Base-by-base conservation (phyloP, 2,888 invertebrate genomes). In the Gortyna flavago region DNA sequence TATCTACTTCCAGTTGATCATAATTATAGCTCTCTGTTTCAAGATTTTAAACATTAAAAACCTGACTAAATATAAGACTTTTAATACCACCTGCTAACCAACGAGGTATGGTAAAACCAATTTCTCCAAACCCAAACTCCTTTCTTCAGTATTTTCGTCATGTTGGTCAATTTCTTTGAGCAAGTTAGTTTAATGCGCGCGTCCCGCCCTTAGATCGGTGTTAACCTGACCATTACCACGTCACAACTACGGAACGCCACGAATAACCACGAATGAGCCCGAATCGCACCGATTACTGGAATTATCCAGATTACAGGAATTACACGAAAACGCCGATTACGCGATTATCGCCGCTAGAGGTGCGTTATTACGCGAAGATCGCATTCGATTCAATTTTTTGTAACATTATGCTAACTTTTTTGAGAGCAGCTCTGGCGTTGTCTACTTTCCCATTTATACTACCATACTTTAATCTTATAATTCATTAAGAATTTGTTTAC, bases 251-350 rank as follows among this genome's bases (percentile, higher is more conserved):
- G 84, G 85, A 86, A 85, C 88, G 84, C 85, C 84, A 75, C 79
- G 83, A 85, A 86, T 84, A 82, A 84, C 72, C 79, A 80, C 77
- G 77, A 80, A 35, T 44, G 44, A 41, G 67, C 82, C 82, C 77
- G 77, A 77, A 48, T 80, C 71, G 70, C 75, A 78, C 74, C 87
- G 77, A 92, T 91, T 90, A 89, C 90, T 66, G 84, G 86, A 88
- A 91, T 93, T 89, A 88, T 88, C 48, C 87, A 86, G 87, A 90
- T 91, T 90, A 89, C 89, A 75, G 79, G 67, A 72, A 87, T 87
- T 88, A 84, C 88, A 61, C 80, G 78, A 86, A 84, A 80, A 79
- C 75, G 70, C 44, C 78, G 71, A 88, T 86, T 86, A 86, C 86
- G 41, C 88, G 80, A 89, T 87, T 83, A 89, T 79, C 73, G 77